A percentile compares a stretch with the other conserved stretches of the same genome.
Conservation (phyloP, 2,888 invertebrate species). For the Willowsia nigromaculata region DNA sequence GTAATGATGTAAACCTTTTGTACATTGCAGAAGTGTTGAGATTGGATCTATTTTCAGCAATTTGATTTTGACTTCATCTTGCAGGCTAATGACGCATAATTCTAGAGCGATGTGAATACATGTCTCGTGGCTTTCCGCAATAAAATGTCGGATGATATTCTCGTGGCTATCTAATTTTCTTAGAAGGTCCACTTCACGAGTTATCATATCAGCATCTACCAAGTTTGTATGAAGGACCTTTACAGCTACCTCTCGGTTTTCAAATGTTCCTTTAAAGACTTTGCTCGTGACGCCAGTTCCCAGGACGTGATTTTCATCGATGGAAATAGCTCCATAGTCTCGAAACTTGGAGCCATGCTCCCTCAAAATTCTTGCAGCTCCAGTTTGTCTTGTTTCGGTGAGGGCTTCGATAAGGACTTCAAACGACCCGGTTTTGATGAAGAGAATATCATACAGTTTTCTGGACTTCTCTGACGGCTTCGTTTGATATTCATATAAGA, state of each 20-base stretch:
- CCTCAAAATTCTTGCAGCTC: neutral
- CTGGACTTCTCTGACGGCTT: neutral
- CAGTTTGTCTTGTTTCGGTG: neutral
- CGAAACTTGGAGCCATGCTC: neutral
- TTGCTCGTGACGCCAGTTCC: neutral
- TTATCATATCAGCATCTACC: neutral
- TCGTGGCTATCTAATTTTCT: neutral
- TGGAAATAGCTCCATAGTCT: neutral
- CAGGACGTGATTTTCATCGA: neutral
- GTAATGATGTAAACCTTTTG: neutral
- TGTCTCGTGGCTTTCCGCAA: neutral
- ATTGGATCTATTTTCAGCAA: neutral
- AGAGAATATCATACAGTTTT: neutral
- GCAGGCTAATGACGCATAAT: neutral
- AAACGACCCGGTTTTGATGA: neutral
- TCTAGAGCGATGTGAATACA: neutral
- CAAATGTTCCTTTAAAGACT: neutral
- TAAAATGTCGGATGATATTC: conserved; percentile 6
- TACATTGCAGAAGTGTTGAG: neutral
- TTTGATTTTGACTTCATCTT: neutral
- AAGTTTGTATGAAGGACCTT: neutral
- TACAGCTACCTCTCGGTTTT: neutral
- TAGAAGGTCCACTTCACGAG: neutral
- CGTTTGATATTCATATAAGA: neutral
- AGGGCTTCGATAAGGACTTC: neutral